Base-by-base conservation (phyloP, 2,113 vertebrate genomes). In the Xiphophorus hellerii region DNA sequence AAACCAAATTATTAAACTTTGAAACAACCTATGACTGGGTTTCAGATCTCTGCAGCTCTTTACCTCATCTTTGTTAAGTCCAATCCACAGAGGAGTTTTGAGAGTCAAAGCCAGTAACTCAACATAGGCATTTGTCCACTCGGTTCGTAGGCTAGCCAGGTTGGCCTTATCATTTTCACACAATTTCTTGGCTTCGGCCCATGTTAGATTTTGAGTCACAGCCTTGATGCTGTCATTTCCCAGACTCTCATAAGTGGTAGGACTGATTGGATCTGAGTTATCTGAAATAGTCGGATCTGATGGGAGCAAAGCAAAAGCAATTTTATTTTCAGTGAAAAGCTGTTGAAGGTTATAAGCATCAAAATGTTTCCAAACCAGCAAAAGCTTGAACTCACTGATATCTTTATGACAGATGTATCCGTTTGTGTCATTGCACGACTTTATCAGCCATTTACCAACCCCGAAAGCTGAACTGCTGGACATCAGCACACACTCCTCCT, bases 41-140 rank as follows among this genome's bases (percentile, higher is more conserved):
- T 64, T 42, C 1, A 15, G 27, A n/a, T 54, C 2, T 1, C 60
- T 60, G 27, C n/a, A 44, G 25, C 2, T 8, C 14, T 64, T 5
- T 95, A 98, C 97, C 97, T 94, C 54, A 7, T 94, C 79, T 84
- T 96, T 97, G 90, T 97, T 97, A 33, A 99, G 93, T 71, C 96
- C 97, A 30, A 99, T 96, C 97, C 97, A 99, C 17, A 96, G 3
- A 29, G 96, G 96, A 28, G 89, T 69, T n/a, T 93, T 90, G 35
- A 94, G 71, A 20, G 92, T 93, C 15, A 93, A 28, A 28, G 94
- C 78, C 54, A 94, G 87, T 33, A 97, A 86, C 90, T 96, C 95
- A 0, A 95, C 80, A 65, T 95, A 95, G 0, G 97, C 93, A 12
- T 93, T 88, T 25, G 81, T 92, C 60, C 95, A 95, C 3, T 94